A percentile compares a stretch with the other conserved stretches of the same genome.
These are phyloP conservation scores for Glareola pratincola DNA, from an alignment of 2,113 vertebrate species.

Conservation along the genomic window DNA sequence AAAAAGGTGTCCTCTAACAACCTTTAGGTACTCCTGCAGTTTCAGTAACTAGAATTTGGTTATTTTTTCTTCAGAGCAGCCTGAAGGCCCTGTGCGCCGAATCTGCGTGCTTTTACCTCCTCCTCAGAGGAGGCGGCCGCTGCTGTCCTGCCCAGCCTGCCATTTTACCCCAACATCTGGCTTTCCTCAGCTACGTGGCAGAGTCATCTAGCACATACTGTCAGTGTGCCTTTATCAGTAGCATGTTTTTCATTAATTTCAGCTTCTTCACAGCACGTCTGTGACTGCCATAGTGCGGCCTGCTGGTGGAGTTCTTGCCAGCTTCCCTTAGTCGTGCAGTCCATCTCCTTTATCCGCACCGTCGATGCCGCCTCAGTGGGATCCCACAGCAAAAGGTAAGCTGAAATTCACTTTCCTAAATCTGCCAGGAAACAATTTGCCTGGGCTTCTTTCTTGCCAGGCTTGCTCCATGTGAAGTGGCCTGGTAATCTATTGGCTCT, in stretches of 20 bases:
- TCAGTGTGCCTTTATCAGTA: background rate
- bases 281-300: background rate
- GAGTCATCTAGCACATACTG: background rate
- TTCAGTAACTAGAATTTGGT: background rate
- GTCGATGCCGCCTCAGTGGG: fast-evolving
- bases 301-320: background rate
- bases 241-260: background rate
- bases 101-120: no score
- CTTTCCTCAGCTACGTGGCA: background rate
- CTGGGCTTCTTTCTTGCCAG: background rate
- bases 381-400: background rate
- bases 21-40: background rate
- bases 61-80: background rate
- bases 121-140: background rate
- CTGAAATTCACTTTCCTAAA: background rate
- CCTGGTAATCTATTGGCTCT: background rate
- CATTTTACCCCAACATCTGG: background rate
- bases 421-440: background rate
- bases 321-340: background rate
- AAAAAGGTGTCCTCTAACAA: background rate
- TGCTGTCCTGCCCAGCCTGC: background rate
- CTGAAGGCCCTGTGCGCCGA: background rate
- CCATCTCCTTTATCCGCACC: background rate
- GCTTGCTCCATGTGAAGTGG: background rate
- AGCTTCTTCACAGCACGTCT: background rate